Evolutionary conservation across 2,113 vertebrate genomes (phyloP).

Genomic region (Cisticola juncidis): DNA sequence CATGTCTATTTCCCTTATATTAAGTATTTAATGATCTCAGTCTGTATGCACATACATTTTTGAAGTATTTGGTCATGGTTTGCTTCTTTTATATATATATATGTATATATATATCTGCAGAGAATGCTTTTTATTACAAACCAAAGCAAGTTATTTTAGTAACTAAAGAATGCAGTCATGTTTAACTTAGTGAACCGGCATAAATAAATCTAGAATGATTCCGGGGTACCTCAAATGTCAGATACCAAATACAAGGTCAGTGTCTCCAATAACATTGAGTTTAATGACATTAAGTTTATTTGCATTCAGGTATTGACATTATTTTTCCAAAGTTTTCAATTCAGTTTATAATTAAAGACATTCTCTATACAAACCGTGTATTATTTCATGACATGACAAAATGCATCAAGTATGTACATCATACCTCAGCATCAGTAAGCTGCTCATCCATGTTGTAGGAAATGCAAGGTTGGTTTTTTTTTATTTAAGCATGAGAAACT

Average conservation of each 20-base stretch:
- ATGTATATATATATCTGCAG: neutral
- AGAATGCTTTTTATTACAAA: conserved; percentile 36
- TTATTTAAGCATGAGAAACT: conserved; percentile 9
- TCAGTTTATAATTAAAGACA: conserved; percentile 37
- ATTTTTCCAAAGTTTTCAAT: conserved; percentile 1
- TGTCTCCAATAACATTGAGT: neutral
- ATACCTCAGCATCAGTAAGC: conserved; percentile 1
- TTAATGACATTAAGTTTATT: conserved; percentile 7
- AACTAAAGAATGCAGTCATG: neutral
- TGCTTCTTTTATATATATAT: neutral
- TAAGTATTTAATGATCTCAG: conserved; percentile 1
- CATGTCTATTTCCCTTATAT: conserved; percentile 17
- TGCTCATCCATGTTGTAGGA: neutral
- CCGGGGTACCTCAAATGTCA: neutral
- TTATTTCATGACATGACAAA: conserved; percentile 40
- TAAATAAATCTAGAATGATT: neutral
- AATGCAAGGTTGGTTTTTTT: neutral
- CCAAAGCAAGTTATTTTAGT: neutral
- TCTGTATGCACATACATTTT: conserved; percentile 20
- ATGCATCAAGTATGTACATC: conserved; percentile 50
- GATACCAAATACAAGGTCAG: neutral
- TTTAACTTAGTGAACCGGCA: neutral
- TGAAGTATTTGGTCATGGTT: conserved; percentile 48
- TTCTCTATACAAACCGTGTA: conserved; percentile 38
- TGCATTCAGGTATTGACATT: neutral